Evolutionary conservation across 2,888 invertebrate species (phyloP), one percentile per base, ranked within the genome.

Genomic region (Drosophila falleni): DNA sequence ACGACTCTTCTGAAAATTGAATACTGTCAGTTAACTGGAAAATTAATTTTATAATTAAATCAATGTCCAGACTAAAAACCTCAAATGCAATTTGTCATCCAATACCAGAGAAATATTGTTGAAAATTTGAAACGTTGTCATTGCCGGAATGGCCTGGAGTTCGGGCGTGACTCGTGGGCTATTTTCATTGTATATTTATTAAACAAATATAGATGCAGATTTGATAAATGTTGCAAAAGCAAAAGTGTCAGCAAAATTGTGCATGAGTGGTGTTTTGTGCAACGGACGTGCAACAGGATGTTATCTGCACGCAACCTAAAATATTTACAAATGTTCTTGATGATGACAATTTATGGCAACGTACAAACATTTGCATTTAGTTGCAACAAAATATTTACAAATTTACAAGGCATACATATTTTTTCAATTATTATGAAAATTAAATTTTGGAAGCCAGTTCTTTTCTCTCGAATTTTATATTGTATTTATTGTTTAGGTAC

Each of bases 11-110:
- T 2, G 26, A 47, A 55, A 72, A 56, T 65, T 61, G 44, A 53
- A 49, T 23, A 56, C 50, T 42, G 51, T 44, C 33, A 39, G 39
- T 42, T 26, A 23, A 33, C 31, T 44, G 46, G 61, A 13, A 69
- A 71, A 69, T 69, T 68, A 59, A 66, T 72, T 61, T 71, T 60
- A 63, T 70, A 78, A 80, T 78, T 86, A 69, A 82, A 80, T 79
- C 74, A 79, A 77, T 58, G 65, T 70, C 59, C 68, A 68, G 55
- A 55, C 59, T 47, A 58, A 61, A 68, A 54, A 55, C 68, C 67
- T 68, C 66, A 66, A 74, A 74, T 71, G 60, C 53, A 67, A 71
- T 76, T 76, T 82, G 62, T 66, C 59, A 68, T 63, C 39, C 64
- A 46, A 64, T 60, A 44, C 71, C 54, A 39, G 42, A 63, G 26